Evolutionary conservation across 37 sponge, comb jelly and placozoan species (phyloP).

Genomic region (Geodia barretti): DNA sequence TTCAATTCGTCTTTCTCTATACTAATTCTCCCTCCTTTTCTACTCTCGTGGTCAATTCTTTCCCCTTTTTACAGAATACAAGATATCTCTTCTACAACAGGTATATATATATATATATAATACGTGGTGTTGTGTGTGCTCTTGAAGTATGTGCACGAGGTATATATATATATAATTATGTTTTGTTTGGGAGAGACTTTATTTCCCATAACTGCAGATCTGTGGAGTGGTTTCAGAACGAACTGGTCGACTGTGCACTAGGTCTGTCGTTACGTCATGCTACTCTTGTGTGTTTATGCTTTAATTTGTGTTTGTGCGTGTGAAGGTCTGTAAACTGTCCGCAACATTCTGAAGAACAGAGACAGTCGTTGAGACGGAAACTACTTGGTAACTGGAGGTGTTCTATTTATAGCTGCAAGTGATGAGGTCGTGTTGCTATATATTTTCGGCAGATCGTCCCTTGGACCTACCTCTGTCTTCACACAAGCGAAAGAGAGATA

Average conservation of each 20-base stretch:
- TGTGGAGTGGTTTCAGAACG: slow-evolving; percentile 82
- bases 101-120: not conserved
- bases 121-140: not conserved
- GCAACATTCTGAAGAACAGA: slow-evolving; percentile 83
- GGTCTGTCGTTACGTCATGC: slow-evolving; percentile 5
- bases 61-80: slow-evolving; percentile 12
- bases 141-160: not conserved
- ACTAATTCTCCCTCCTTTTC: too few relatives aligned
- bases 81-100: slow-evolving; percentile 30
- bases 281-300: not conserved
- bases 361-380: slow-evolving; percentile 13
- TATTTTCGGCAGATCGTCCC: not conserved
- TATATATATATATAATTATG: not conserved
- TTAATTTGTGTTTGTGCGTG: not conserved
- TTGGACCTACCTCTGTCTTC: not conserved
- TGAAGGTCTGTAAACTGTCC: slow-evolving; percentile 85
- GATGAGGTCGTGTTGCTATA: not conserved
- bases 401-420: not conserved
- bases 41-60: not conserved
- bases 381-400: slow-evolving; percentile 23
- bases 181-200: not conserved
- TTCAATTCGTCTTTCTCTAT: too few relatives aligned
- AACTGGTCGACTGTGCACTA: slow-evolving; percentile 72
- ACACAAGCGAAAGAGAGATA: not conserved
- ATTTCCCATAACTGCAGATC: slow-evolving; percentile 12